Evolutionary conservation across 2,797 vertebrate species (phyloP).

Genomic region (Columba guinea): DNA sequence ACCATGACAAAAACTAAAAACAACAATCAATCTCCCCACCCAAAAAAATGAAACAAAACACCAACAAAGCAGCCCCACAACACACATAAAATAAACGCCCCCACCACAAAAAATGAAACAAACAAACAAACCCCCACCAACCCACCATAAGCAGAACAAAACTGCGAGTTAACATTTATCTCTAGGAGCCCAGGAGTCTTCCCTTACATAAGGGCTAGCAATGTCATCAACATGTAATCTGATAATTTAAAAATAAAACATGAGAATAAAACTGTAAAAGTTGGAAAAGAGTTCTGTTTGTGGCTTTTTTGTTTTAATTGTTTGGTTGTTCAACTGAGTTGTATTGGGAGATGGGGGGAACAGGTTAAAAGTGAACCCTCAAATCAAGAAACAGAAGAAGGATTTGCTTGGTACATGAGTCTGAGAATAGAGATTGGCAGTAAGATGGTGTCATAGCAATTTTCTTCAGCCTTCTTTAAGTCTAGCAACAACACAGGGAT

Average conservation of each 20-base stretch:
- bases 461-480: background rate
- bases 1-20: no score
- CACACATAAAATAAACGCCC: no score
- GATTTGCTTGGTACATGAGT: background rate
- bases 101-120: background rate
- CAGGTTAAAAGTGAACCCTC: background rate
- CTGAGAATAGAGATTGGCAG: background rate
- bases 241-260: background rate
- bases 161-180: background rate
- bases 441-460: background rate
- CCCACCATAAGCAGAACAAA: background rate
- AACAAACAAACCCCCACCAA: no score
- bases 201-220: background rate
- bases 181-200: background rate
- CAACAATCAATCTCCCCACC: no score
- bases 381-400: background rate
- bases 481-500: background rate
- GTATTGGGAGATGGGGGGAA: fast-evolving
- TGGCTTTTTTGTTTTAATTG: background rate
- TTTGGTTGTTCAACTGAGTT: background rate
- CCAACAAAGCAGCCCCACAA: no score
- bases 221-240: background rate
- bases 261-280: background rate
- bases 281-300: background rate
- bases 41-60: background rate